phyloP scores from a whole-genome alignment of 2,888 invertebrate genomes.

The Drosophila longiperda region DNA sequence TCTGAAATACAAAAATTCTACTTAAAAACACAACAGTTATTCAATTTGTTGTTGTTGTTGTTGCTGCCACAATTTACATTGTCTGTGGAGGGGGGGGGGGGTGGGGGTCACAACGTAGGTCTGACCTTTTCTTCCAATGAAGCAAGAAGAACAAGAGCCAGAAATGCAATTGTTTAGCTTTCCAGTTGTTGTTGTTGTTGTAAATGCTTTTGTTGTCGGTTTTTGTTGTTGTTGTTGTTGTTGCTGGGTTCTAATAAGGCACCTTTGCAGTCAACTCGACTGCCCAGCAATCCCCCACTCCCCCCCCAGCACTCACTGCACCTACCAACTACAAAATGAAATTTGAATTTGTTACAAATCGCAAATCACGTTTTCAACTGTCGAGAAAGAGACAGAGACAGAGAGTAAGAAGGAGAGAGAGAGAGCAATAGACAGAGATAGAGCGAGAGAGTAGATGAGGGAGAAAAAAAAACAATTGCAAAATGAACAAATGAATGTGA shows the following conservation, averaged over 20 bases:
- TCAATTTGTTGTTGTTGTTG: conserved; percentile 17
- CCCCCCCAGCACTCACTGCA: background rate
- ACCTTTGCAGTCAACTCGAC: conserved; percentile 25
- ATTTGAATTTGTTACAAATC: conserved; percentile 83
- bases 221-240: conserved; percentile 13
- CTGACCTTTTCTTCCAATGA: conserved; percentile 68
- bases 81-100: conserved; percentile 65
- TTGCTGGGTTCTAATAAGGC: conserved; percentile 51
- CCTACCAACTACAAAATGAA: conserved; percentile 43
- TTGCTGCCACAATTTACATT: conserved; percentile 33
- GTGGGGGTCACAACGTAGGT: conserved; percentile 69
- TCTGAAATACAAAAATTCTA: conserved; percentile 15
- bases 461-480: conserved; percentile 53
- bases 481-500: conserved; percentile 83
- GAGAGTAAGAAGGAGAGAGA: background rate
- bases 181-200: conserved; percentile 32
- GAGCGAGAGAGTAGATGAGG: conserved; percentile 1
- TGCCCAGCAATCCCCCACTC: background rate
- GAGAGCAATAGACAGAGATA: background rate
- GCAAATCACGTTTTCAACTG: conserved; percentile 82
- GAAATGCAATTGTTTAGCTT: conserved; percentile 1
- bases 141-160: conserved; percentile 23
- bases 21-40: conserved; percentile 13
- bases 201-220: conserved; percentile 10
- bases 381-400: conserved; percentile 6